Evolutionary conservation across 2,797 vertebrate species (phyloP).

Genomic region (Sternarchorhynchus goeldii): DNA sequence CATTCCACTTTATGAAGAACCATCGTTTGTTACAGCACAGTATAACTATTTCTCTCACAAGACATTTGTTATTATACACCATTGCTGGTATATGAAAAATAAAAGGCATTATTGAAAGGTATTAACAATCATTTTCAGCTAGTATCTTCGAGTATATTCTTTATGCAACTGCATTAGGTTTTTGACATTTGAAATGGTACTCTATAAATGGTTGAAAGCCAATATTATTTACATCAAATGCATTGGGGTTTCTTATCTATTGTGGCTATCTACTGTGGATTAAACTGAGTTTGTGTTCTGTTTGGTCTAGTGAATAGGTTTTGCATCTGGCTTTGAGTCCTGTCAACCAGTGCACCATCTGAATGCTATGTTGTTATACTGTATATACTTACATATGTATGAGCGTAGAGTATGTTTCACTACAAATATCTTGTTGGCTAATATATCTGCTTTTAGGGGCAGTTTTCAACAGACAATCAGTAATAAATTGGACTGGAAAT

Average conservation of each 20-base stretch:
- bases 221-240: slow-evolving; percentile 19
- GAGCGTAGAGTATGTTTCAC: no score
- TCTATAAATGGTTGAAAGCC: background rate
- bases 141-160: background rate
- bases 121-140: background rate
- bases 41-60: background rate
- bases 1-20: background rate
- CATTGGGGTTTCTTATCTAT: background rate
- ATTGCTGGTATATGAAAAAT: background rate
- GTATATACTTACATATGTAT: no score
- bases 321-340: background rate
- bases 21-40: slow-evolving; percentile 7
- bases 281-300: background rate
- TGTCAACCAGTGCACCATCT: background rate
- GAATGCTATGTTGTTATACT: no score
- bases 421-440: no score
- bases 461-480: no score
- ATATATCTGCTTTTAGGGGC: no score
- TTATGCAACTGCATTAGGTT: background rate
- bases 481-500: no score
- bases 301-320: background rate
- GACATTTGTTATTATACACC: background rate
- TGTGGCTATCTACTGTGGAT: background rate
- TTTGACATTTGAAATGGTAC: slow-evolving; percentile 4
- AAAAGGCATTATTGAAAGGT: slow-evolving; percentile 1